Conservation (phyloP, 2,888 invertebrate species). For the Scaptomyza polygonia region DNA sequence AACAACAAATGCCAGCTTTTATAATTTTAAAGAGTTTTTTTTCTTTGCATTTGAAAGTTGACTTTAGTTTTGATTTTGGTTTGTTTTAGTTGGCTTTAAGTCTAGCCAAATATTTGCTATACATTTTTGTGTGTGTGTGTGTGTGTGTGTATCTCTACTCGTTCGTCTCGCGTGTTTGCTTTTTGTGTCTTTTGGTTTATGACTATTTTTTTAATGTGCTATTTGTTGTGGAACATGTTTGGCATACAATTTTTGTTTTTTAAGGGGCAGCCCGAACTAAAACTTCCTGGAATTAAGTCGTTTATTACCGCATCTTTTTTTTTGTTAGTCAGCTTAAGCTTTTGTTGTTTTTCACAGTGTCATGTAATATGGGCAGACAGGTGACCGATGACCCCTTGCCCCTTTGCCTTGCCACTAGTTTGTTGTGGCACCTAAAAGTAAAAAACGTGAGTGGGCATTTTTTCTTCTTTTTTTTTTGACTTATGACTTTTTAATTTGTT, state of each 20-base stretch:
- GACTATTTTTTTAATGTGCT: constrained; percentile 16
- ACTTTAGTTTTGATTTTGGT: constrained; percentile 13
- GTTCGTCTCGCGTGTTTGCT: constrained; percentile 32
- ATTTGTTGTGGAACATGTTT: constrained; percentile 48
- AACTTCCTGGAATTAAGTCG: constrained; percentile 57
- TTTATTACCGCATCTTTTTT: constrained; percentile 55
- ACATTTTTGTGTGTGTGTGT: constrained; percentile 35
- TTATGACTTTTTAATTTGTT: constrained; percentile 34
- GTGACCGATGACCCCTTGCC: constrained; percentile 29
- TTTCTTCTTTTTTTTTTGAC: constrained; percentile 10
- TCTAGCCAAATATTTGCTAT: constrained; percentile 67
- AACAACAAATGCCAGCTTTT: constrained; percentile 3
- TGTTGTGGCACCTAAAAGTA: constrained; percentile 30
- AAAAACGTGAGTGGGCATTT: constrained; percentile 33
- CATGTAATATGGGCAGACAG: constrained; percentile 45
- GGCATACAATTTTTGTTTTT: constrained; percentile 45
- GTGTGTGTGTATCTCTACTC: constrained; percentile 2
- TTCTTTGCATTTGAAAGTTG: constrained; percentile 11
- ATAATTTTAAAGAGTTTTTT: constrained; percentile 36
- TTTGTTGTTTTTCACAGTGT: constrained; percentile 34
- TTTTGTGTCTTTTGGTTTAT: constrained; percentile 29
- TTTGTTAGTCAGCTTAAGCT: neutral
- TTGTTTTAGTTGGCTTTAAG: constrained; percentile 29
- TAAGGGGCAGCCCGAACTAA: constrained; percentile 14
- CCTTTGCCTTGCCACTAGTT: constrained; percentile 6